Evolutionary conservation across 2,113 vertebrate genomes (phyloP).

Genomic region (Colius striatus): DNA sequence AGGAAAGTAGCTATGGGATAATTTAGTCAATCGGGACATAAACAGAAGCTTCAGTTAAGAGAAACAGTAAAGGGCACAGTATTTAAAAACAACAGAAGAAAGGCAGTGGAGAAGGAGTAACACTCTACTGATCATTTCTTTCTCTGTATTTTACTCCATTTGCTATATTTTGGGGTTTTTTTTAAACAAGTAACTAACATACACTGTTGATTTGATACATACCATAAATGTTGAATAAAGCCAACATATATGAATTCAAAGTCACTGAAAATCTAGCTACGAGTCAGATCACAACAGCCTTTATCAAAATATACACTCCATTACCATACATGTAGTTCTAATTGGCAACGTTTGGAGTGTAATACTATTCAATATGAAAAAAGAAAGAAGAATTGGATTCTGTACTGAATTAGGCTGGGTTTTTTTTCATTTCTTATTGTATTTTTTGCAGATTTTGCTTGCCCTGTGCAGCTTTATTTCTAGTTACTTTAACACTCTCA

Average conservation of each 20-base stretch:
- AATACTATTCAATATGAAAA: not conserved
- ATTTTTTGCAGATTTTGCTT: not conserved
- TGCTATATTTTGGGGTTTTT: not conserved
- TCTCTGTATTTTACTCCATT: not conserved
- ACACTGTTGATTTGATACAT: not conserved
- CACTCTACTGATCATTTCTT: not conserved
- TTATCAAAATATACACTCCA: not conserved
- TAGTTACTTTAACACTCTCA: not conserved
- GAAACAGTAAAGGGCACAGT: not conserved
- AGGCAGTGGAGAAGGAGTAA: accelerated
- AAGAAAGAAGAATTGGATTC: not conserved
- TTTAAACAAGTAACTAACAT: not conserved
- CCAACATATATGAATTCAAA: accelerated
- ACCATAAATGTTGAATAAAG: not conserved
- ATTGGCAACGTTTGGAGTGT: not conserved
- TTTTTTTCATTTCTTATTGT: not conserved
- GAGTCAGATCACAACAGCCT: accelerated
- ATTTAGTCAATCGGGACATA: not conserved
- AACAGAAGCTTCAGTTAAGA: not conserved
- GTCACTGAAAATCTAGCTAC: not conserved
- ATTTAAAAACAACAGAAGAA: not conserved
- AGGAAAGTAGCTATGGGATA: not conserved
- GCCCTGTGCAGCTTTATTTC: not conserved
- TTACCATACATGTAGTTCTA: not conserved
- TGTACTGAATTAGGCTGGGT: no score